A percentile compares a stretch with the other conserved stretches of the same genome.
Conservation (phyloP, 2,797 vertebrate genomes). For the Picus viridis region DNA sequence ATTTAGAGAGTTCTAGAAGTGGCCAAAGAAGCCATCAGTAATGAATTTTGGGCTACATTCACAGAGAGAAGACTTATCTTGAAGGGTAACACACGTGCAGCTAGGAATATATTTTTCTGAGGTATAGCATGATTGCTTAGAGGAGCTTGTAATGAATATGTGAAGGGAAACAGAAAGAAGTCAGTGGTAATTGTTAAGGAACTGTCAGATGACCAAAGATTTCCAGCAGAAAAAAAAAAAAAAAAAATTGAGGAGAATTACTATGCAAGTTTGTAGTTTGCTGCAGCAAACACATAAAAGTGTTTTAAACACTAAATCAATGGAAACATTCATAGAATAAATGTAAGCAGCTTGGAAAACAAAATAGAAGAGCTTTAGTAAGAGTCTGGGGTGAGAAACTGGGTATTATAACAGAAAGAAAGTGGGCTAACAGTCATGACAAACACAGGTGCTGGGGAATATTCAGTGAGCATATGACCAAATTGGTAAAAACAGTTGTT, state of each 20-base stretch:
- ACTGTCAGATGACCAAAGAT: background rate
- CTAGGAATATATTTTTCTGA: background rate
- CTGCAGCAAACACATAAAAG: background rate
- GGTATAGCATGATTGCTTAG: background rate
- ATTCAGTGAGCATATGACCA: background rate
- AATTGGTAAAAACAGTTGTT: background rate
- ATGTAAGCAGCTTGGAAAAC: background rate
- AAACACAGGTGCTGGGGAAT: background rate
- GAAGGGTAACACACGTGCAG: background rate
- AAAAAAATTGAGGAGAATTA: background rate
- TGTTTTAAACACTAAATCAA: background rate
- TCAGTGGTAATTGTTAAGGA: background rate
- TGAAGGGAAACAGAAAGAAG: background rate
- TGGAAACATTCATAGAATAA: background rate
- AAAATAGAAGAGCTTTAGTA: background rate
- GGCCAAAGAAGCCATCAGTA: background rate
- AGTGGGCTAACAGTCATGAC: background rate
- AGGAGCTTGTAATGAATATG: background rate
- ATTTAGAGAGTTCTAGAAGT: background rate
- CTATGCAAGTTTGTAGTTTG: background rate
- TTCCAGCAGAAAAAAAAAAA: background rate
- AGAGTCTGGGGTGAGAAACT: background rate
- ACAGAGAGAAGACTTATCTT: background rate
- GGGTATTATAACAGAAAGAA: background rate
- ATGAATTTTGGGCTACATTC: background rate